These are phyloP conservation scores for Labroides dimidiatus DNA, from an alignment of 2,797 vertebrate genomes.

Conservation along the genomic window DNA sequence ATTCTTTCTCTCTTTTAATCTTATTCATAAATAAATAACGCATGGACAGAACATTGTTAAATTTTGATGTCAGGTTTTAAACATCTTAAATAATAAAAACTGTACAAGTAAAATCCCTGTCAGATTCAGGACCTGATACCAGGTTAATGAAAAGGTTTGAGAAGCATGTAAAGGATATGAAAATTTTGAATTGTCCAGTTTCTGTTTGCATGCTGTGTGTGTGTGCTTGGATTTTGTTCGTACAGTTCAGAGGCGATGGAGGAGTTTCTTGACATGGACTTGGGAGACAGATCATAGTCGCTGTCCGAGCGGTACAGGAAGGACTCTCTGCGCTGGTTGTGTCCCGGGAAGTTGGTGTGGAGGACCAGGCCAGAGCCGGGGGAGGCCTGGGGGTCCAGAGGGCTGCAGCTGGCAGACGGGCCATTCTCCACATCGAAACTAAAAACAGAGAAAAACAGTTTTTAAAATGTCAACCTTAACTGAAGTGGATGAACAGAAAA, in stretches of 20 bases:
- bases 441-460: conserved; percentile 44
- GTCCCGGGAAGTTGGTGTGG: conserved; percentile 94
- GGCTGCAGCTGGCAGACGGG: conserved; percentile 94
- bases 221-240: conserved; percentile 43
- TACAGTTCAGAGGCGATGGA: conserved; percentile 97
- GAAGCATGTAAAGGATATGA: no score
- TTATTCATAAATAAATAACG: neutral
- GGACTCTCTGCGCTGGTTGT: conserved; percentile 96
- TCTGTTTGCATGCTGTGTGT: neutral
- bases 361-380: conserved; percentile 95
- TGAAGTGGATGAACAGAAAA: neutral
- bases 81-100: no score
- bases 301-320: conserved; percentile 99
- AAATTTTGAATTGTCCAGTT: neutral
- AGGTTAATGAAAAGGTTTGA: no score
- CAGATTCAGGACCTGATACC: no score
- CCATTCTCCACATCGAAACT: conserved; percentile 99
- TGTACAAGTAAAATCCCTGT: no score
- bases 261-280: conserved; percentile 98
- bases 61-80: no score
- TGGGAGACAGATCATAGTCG: conserved; percentile 98
- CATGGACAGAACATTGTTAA: neutral
- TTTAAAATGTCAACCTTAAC: neutral
- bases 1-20: neutral
- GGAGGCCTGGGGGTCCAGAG: conserved; percentile 93